phyloP scores from a whole-genome alignment of 2,888 invertebrate genomes.

The Monoplex corrugatus region DNA sequence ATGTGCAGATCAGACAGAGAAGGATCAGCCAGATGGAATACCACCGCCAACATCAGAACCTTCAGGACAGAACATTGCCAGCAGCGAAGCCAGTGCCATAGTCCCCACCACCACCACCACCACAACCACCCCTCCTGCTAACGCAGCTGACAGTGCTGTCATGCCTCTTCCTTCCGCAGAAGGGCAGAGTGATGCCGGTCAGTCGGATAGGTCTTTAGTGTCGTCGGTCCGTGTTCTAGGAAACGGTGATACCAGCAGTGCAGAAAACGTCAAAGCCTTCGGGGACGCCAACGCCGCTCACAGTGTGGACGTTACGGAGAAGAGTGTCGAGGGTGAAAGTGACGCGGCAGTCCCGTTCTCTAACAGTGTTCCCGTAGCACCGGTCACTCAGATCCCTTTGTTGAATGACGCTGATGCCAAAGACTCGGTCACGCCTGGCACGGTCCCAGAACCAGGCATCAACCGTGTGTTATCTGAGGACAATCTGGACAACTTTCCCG shows the following conservation, averaged over 20 bases:
- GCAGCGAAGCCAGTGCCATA: background rate
- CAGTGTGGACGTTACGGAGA: too few species aligned
- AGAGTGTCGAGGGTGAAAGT: background rate
- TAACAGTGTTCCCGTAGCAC: background rate
- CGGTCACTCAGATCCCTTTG: too few species aligned
- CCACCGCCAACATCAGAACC: background rate
- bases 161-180: too few species aligned
- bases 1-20: background rate
- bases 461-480: background rate
- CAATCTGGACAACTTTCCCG: slow-evolving; percentile 13
- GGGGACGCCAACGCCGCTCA: background rate
- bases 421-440: background rate
- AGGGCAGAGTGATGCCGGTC: too few species aligned
- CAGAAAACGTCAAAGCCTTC: background rate
- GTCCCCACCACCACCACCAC: background rate
- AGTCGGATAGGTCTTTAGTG: too few species aligned
- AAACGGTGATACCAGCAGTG: background rate
- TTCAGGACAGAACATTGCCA: background rate
- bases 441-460: background rate
- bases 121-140: background rate
- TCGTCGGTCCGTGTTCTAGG: background rate
- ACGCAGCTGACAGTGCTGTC: background rate
- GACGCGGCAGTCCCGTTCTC: background rate
- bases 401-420: background rate
- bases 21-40: background rate